Evolutionary conservation across 2,797 vertebrate genomes (phyloP), one percentile per base, ranked within the genome.

Genomic region (Acanthurus tractus): DNA sequence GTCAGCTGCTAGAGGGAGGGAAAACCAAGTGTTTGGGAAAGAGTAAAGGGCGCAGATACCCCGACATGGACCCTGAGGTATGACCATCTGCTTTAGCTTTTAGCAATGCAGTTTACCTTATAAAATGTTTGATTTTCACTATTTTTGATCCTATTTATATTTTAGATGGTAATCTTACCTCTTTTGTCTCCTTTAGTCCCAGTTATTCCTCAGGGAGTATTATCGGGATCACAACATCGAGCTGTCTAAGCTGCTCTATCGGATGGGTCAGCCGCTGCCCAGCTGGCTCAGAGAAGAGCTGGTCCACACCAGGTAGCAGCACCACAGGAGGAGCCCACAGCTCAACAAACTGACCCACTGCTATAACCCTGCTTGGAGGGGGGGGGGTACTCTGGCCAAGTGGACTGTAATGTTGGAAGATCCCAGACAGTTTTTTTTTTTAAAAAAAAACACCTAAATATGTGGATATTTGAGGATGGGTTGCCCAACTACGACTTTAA

Each of bases 21-120:
- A 99, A 99, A 91, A 98, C 96, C 0, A 99, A 99, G 93, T 99
- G 98, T 94, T 93, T 99, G 92, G 98, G 98, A 58, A 99, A 99
- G 88, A 99, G 98, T 93, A 99, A 99, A 94, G 98, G 98, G 65
- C 96, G 98, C 84, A 96, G 96, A 80, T 99, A 99, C 86, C 97
- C 98, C 0, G 98, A 99, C 90, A 99, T 99, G 98, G 96, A 97
- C 90, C 91, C 95, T 0, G 97, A 98, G 94, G 98, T 99, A 94
- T 88, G 96, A 96, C 80, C 94, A 93, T 78, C 54, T 42, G 1
- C 1, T 4, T 56, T 29, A 42, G 23, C 25, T 23, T n/a, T 15
- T 40, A 40, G 11, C 8, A 15, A 65, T 7, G 63, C 22, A 62
- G 23, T 15, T 20, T 1, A 57, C 20, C 10, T 34, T 3, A 3